Evolutionary conservation across 2,797 vertebrate species (phyloP), one percentile per base, ranked within the genome.

Genomic region (Microcaecilia unicolor): DNA sequence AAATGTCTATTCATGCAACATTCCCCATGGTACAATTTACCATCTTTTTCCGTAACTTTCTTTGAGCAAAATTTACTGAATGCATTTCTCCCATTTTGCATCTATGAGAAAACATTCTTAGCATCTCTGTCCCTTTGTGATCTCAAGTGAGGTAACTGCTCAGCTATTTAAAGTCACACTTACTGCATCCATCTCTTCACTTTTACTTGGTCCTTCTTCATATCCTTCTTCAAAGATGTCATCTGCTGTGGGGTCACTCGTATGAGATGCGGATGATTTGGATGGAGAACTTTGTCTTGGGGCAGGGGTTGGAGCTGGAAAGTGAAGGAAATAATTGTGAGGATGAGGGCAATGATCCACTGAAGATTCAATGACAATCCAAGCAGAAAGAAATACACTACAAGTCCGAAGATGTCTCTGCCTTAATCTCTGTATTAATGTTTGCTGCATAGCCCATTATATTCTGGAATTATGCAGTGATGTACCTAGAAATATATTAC

Each of bases 161-260:
- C 2, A n/a, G 3, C 16, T n/a, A 34, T 41, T 39, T 36, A 34
- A 36, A 45, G 67, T 40, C 20, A 28, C 67, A 92, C 95, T 96
- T 79, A 98, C 95, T 77, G 87, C 81, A 39, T 95, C 93, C 48
- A 76, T 81, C 56, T 92, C 94, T 85, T 92, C 92, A 22, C 88
- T 97, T 75, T 91, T 94, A 75, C 90, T 96, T 10, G 91, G 94
- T 61, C 93, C 97, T 77, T 93, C 92, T 77, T 93, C 92, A 70
- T 95, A 92, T 3, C 81, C 89, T 64, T 97, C 94, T 54, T 93
- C 93, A 4, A 96, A 96, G 18, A 94, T 90, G 76, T 97, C 94
- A 1, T 85, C 83, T 28, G 92, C 78, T 45, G 86, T 84, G 23
- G 84, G 76, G 37, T 84, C 82, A 31, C 93, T 97, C 63, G 89